Base-by-base conservation (phyloP, 2,888 invertebrate genomes). In the Cryptophagus acutangulus region DNA sequence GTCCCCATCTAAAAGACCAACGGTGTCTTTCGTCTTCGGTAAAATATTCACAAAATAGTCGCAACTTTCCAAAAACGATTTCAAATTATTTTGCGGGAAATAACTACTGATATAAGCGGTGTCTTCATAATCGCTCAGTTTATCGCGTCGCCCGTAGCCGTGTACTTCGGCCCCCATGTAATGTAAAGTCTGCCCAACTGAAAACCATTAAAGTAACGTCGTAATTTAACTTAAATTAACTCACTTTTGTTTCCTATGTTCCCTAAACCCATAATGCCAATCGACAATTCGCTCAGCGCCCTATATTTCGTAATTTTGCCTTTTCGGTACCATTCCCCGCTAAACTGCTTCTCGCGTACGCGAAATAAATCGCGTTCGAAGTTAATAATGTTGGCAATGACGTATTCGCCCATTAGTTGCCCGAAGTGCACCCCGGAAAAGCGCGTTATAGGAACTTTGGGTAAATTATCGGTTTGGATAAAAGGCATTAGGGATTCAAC, bases 31-130 rank as follows among this genome's bases (percentile, higher is more conserved):
- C 1, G 77, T 78, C 17, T 65, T 67, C 3, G 79, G 79, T 42
- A 79, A 57, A 10, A 75, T 62, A 56, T 71, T 76, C 36, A 75
- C 62, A 25, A 79, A 48, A 54, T 78, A 78, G 62, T 79, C 77
- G 57, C 74, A 74, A 6, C 67, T 64, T 28, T 51, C 43, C 13
- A 79, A 54, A 16, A 75, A 55, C 33, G 66, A 54, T 1, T 54
- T 43, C 36, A 76, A 54, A 17, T 39, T 37, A 36, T 61, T 41
- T 25, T 49, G 52, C n/a, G 61, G 63, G 47, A 58, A 66, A 52
- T 71, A 67, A 37, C 61, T 45, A 6, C 38, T 30, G 9, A 61
- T 42, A 41, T 54, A 49, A n/a, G 37, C 12, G 31, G 51, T 48
- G 17, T 52, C 48, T n/a, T 38, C 37, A 10, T 35, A 38, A 29